Conservation (phyloP, 1,140 invertebrate species). For the Orius insidiosus region DNA sequence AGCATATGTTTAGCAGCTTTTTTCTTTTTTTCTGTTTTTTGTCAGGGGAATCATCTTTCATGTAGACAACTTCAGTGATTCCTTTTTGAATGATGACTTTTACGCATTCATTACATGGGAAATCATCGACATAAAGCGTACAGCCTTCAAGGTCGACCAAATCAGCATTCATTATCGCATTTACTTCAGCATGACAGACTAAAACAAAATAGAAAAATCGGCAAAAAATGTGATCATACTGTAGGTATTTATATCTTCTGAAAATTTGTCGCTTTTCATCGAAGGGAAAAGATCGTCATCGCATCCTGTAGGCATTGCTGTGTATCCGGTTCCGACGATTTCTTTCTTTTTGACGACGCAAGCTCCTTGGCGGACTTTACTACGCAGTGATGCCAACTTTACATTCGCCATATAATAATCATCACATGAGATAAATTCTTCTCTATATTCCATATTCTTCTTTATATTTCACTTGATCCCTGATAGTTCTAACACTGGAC, state of each 20-base stretch:
- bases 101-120: slow-evolving; percentile 93
- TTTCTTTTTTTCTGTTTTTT: slow-evolving; percentile 43
- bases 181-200: slow-evolving; percentile 96
- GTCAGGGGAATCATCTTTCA: slow-evolving; percentile 31
- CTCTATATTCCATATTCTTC: no score
- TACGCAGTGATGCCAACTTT: slow-evolving; percentile 68
- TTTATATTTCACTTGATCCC: no score
- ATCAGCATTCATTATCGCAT: slow-evolving; percentile 89
- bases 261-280: slow-evolving; percentile 35
- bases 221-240: slow-evolving; percentile 34
- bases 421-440: slow-evolving; percentile 37
- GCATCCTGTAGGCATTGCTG: slow-evolving; percentile 84
- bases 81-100: slow-evolving; percentile 92
- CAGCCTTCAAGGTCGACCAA: slow-evolving; percentile 54
- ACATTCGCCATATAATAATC: slow-evolving; percentile 90
- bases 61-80: slow-evolving; percentile 61
- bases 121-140: slow-evolving; percentile 69
- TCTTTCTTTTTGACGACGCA: slow-evolving; percentile 77
- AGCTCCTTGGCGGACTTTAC: slow-evolving; percentile 89
- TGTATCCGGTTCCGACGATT: slow-evolving; percentile 87
- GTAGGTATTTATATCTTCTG: slow-evolving; percentile 69
- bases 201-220: slow-evolving; percentile 24
- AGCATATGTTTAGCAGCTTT: slow-evolving; percentile 66
- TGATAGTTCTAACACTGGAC: no score
- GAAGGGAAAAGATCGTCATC: slow-evolving; percentile 79